Evolutionary conservation across 2,888 invertebrate genomes (phyloP).

Genomic region (Pollenia amentaria): DNA sequence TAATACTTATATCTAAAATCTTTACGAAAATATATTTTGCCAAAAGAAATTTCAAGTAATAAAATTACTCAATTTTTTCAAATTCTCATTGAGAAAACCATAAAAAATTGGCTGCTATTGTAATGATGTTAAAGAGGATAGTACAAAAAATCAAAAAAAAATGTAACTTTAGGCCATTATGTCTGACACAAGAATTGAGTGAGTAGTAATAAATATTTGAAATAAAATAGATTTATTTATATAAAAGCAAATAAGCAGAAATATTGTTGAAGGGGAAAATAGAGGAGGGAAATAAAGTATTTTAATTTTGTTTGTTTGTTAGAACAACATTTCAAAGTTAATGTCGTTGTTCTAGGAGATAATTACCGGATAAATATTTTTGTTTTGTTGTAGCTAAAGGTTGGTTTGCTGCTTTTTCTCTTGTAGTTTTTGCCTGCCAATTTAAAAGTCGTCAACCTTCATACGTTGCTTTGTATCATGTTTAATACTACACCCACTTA

Average conservation of each 20-base stretch:
- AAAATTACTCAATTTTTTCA: constrained; percentile 40
- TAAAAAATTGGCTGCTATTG: background rate
- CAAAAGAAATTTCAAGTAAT: constrained; percentile 52
- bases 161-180: constrained; percentile 2
- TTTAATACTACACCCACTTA: constrained; percentile 72
- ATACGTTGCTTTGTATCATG: constrained; percentile 60
- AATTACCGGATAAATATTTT: constrained; percentile 61
- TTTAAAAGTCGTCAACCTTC: constrained; percentile 74
- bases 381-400: constrained; percentile 20
- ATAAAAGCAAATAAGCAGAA: background rate
- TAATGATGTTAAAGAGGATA: constrained; percentile 11
- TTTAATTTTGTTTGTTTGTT: background rate
- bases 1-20: constrained; percentile 14
- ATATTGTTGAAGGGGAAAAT: background rate
- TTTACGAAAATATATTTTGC: background rate
- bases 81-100: background rate
- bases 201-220: background rate
- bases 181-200: background rate
- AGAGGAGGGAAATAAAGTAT: background rate
- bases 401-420: constrained; percentile 16
- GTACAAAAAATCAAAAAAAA: background rate
- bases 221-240: background rate
- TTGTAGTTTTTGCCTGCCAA: constrained; percentile 47
- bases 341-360: constrained; percentile 53
- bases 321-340: constrained; percentile 66